Conservation (phyloP, 2,113 vertebrate species). For the Chaetodon auriga region DNA sequence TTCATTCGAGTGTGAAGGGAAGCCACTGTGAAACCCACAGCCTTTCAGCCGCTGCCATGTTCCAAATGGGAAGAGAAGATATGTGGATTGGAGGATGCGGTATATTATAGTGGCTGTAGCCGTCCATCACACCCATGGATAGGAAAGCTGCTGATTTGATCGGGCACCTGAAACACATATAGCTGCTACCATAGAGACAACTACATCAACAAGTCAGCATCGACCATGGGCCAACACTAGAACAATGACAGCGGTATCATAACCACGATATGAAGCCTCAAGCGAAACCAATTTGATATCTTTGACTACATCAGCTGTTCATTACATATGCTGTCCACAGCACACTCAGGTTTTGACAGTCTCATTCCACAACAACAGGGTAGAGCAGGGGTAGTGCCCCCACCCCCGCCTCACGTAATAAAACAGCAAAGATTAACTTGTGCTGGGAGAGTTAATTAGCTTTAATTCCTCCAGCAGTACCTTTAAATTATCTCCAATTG, state of each 20-base stretch:
- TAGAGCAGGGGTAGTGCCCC: conserved; percentile 3
- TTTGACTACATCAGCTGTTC: conserved; percentile 35
- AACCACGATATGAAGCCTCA: neutral
- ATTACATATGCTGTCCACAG: conserved; percentile 18
- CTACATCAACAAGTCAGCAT: conserved; percentile 29
- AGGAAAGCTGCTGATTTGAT: conserved; percentile 20
- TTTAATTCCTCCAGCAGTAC: conserved; percentile 72
- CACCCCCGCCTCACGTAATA: conserved; percentile 50
- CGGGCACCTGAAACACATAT: conserved; percentile 13
- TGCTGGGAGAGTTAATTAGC: conserved; percentile 72
- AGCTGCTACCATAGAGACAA: conserved; percentile 27
- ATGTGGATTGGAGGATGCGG: conserved; percentile 3
- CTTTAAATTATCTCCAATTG: conserved; percentile 77
- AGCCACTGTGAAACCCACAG: conserved; percentile 43
- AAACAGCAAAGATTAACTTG: conserved; percentile 73
- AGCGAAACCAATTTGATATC: conserved; percentile 28
- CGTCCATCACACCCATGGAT: conserved; percentile 4
- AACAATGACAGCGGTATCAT: neutral
- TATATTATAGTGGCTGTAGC: neutral
- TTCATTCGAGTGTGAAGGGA: conserved; percentile 53
- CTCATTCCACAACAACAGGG: conserved; percentile 43
- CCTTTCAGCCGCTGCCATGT: conserved; percentile 21
- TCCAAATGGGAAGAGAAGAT: conserved; percentile 43
- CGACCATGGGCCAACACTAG: neutral
- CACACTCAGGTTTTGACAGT: conserved; percentile 21